Evolutionary conservation across 2,797 vertebrate species (phyloP), one percentile per base, ranked within the genome.

Genomic region (Rhynchotus rufescens): DNA sequence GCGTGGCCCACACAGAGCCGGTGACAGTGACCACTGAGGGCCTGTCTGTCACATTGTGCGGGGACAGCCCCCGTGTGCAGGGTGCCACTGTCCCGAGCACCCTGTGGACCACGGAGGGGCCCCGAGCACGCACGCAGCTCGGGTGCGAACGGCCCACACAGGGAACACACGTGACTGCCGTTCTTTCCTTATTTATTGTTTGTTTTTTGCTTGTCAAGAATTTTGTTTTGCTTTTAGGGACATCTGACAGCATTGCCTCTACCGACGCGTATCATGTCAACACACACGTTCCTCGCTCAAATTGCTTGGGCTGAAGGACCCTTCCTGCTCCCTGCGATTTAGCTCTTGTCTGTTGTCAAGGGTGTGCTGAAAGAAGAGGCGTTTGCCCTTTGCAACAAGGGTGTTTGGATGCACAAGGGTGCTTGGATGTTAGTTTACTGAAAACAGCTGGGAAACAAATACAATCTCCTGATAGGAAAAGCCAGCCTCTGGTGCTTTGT

Each of bases 1-100:
- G 94, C 94, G 4, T 97, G 97, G 97, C 95, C 94, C 1, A 82
- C 94, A 69, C 91, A 84, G 96, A 75, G 94, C 95, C 57, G 86
- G 61, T 96, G 96, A 96, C 96, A 97, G 97, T 95, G 92, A 96
- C 96, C 95, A 96, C 96, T 97, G 96, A 97, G 80, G 84, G 93
- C 60, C 30, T 95, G 96, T 94, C 97, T 96, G 94, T 95, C 25
- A 10, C 90, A 80, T 90, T 97, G 94, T 96, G 84, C 94, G 78
- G 93, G 94, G 60, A 77, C 96, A 94, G 92, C 80, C 64, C 3
- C 67, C 57, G 84, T 96, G 97, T 96, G 93, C 95, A 96, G 94
- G 85, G 89, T 92, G 93, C 89, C 69, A 15, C 42, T 94, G 86
- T 94, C 93, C 86, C 89, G 80, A 87, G 80, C 59, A 85, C 40